Percentiles rank a stretch among this genome's conserved stretches.
Evolutionary conservation across 2,113 vertebrate species (phyloP).

Genomic region (Holacanthus passer): DNA sequence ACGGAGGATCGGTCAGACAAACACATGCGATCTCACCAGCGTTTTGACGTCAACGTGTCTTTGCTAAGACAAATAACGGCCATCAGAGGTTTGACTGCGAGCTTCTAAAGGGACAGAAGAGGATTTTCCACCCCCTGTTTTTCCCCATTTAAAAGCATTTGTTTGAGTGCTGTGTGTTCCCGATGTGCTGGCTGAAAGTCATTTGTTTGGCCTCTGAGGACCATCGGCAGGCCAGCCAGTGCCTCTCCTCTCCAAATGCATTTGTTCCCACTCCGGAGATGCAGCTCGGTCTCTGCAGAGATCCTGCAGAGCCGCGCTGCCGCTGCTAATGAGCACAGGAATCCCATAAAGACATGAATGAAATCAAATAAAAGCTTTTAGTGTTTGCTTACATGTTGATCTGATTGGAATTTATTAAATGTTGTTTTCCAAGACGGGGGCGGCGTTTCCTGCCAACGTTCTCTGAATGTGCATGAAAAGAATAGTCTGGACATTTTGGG

Average conservation of each 20-base stretch:
- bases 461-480: background rate
- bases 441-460: background rate
- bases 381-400: slow-evolving; percentile 50
- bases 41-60: slow-evolving; percentile 24
- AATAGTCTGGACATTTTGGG: background rate
- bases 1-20: background rate
- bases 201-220: slow-evolving; percentile 73
- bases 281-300: slow-evolving; percentile 40
- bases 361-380: slow-evolving; percentile 70
- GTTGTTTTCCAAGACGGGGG: slow-evolving; percentile 1
- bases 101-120: slow-evolving; percentile 45
- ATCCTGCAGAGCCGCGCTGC: slow-evolving; percentile 26
- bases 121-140: slow-evolving; percentile 37
- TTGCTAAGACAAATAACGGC: slow-evolving; percentile 35
- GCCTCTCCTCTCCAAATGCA: slow-evolving; percentile 70
- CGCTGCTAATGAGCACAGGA: slow-evolving; percentile 67
- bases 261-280: slow-evolving; percentile 70
- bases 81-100: slow-evolving; percentile 53
- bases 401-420: slow-evolving; percentile 35
- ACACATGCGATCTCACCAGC: slow-evolving; percentile 24
- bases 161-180: slow-evolving; percentile 67
- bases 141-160: slow-evolving; percentile 63
- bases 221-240: slow-evolving; percentile 52
- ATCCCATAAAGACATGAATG: slow-evolving; percentile 41
- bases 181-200: slow-evolving; percentile 53